Percentiles rank a stretch among this genome's conserved stretches.
Evolutionary conservation across 2,113 vertebrate species (phyloP).

Genomic region (Tylochromis polylepis): DNA sequence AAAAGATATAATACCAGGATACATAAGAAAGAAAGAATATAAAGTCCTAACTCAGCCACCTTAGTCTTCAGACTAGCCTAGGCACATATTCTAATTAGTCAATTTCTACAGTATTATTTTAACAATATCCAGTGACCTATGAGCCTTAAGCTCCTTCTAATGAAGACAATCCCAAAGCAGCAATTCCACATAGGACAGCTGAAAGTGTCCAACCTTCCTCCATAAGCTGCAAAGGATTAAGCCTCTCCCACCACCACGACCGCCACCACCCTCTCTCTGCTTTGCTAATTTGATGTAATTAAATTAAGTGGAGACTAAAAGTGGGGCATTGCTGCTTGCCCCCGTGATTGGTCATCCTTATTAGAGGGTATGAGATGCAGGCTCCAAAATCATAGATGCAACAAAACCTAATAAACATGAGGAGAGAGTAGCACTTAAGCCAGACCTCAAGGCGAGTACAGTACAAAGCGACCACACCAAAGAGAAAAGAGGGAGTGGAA

Average conservation of each 20-base stretch:
- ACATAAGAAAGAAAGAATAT: not conserved
- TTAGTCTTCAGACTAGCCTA: not conserved
- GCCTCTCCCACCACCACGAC: not conserved
- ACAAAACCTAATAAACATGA: conserved; percentile 28
- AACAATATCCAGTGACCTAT: conserved; percentile 57
- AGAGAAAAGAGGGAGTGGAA: not conserved
- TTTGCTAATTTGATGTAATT: conserved; percentile 69
- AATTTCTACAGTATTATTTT: conserved; percentile 49
- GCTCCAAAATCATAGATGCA: conserved; percentile 22
- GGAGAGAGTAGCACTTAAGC: not conserved
- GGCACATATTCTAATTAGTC: conserved; percentile 44
- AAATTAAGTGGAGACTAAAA: conserved; percentile 65
- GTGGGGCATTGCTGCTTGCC: conserved; percentile 44
- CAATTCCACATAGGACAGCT: conserved; percentile 43
- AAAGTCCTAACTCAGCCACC: not conserved
- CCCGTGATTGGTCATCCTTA: conserved; percentile 56
- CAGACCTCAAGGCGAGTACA: conserved; percentile 14
- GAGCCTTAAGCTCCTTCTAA: conserved; percentile 58
- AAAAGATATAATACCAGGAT: not conserved
- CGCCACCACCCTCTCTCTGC: not conserved
- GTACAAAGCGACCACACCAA: not conserved
- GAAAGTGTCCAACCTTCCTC: conserved; percentile 61
- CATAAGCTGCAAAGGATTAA: conserved; percentile 56
- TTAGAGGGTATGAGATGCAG: conserved; percentile 33
- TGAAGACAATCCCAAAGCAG: conserved; percentile 57